phyloP scores from a whole-genome alignment of 1,140 invertebrate genomes.

The Lasioglossum albipes region DNA sequence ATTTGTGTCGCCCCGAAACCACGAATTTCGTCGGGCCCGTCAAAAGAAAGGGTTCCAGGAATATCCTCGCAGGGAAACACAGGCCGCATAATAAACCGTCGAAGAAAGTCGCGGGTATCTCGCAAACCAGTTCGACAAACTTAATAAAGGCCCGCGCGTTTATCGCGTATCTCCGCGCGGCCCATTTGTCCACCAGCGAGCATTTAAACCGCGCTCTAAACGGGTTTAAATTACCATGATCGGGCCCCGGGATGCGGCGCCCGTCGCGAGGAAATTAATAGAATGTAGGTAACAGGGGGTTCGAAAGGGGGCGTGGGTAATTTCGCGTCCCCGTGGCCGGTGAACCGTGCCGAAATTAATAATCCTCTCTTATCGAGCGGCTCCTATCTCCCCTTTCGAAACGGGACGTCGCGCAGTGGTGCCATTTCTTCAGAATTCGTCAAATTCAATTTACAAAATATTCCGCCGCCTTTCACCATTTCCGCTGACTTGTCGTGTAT shows the following conservation, averaged over 20 bases:
- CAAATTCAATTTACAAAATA: too few relatives aligned
- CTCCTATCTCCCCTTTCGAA: not conserved
- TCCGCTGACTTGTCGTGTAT: too few relatives aligned
- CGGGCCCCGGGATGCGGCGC: not conserved
- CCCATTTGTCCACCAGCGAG: not conserved
- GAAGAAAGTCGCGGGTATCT: not conserved
- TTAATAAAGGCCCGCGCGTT: not conserved
- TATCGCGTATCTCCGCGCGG: not conserved
- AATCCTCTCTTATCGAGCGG: not conserved
- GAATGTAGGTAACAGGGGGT: not conserved
- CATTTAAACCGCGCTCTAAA: not conserved
- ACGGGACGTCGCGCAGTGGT: too few relatives aligned
- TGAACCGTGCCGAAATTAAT: not conserved
- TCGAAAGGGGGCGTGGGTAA: constrained; percentile 15
- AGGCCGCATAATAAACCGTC: not conserved
- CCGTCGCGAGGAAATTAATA: constrained; percentile 17
- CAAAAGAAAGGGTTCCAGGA: constrained; percentile 2
- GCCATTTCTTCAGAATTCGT: too few relatives aligned
- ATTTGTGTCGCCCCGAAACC: not conserved
- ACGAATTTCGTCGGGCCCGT: not conserved
- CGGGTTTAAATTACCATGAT: constrained; percentile 11
- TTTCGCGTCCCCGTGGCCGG: not conserved
- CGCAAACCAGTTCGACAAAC: constrained; percentile 6
- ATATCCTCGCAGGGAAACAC: not conserved
- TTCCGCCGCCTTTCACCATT: too few relatives aligned